phyloP scores from a whole-genome alignment of 2,113 vertebrate genomes.

The Romanogobio albipinnatus region DNA sequence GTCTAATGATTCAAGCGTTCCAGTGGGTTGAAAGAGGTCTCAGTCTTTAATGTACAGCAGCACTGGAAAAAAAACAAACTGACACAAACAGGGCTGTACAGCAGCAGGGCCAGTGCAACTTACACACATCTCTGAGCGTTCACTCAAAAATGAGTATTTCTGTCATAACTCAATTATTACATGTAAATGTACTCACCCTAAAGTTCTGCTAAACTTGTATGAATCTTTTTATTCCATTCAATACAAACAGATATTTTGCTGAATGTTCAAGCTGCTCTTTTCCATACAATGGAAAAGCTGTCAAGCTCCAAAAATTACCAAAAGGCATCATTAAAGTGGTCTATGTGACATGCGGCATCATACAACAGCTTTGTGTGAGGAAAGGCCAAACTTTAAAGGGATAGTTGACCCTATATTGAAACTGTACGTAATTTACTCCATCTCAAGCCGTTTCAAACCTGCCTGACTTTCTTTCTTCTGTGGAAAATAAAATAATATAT shows the following conservation, averaged over 20 bases:
- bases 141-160: neutral
- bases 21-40: constrained; percentile 59
- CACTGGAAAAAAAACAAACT: constrained; percentile 1
- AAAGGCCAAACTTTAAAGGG: neutral
- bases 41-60: constrained; percentile 44
- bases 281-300: neutral
- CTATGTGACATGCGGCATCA: neutral
- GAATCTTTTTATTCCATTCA: neutral
- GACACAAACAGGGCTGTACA: constrained; percentile 62
- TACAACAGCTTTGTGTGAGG: neutral
- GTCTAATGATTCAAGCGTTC: constrained; percentile 56
- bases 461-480: neutral
- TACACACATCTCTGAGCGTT: neutral
- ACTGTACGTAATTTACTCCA: too few species aligned
- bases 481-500: neutral
- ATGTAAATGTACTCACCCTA: too few species aligned
- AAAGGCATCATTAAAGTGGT: neutral
- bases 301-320: neutral
- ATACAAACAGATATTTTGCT: neutral
- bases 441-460: neutral
- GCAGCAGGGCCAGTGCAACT: constrained; percentile 13
- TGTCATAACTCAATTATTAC: neutral
- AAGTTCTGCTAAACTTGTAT: neutral
- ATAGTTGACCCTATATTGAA: neutral
- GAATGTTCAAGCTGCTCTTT: neutral